Base-by-base conservation (phyloP, 2,797 vertebrate genomes). In the Tympanoctomys barrerae region DNA sequence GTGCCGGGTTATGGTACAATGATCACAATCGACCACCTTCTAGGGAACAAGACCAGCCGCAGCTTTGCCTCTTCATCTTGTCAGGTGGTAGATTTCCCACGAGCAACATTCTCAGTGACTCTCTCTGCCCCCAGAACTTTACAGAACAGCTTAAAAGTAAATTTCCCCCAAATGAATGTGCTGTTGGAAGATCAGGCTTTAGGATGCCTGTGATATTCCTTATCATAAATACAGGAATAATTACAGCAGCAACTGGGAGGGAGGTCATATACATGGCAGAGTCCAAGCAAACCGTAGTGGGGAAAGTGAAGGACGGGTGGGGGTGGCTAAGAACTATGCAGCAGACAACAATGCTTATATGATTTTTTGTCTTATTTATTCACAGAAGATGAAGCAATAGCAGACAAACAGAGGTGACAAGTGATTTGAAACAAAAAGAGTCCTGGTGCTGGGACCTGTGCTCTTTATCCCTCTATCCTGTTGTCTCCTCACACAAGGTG, bases 121-220 rank as follows among this genome's bases (percentile, higher is more conserved):
- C 22, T 88, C 16, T 88, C 52, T 94, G 33, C 39, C 18, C 12
- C 46, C 28, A 61, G 82, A 88, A 87, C 26, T 91, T 77, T 71
- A 73, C 84, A 39, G 79, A 93, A 26, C 90, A 87, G 4, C 52
- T 85, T 94, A 78, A 87, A 91, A 93, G n/a, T 19, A 92, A 96
- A 85, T 87, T 87, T 3, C 81, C 81, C 28, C 78, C 77, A 85
- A 75, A 88, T 46, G 28, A 93, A 22, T 57, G 11, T 78, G 33
- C 14, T 73, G 13, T 49, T 81, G 33, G 52, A 59, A 87, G 62
- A 82, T 54, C 24, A 70, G 28, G 75, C 81, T 79, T 96, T 31
- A 59, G 62, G 16, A 59, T 91, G 18, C 22, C 85, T 13, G 57
- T 94, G 26, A 1, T 62, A 2, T 11, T 62, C 1, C 21, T 89